These are phyloP conservation scores for Sycobia sp. DNA, from an alignment of 1,140 invertebrate genomes.

Conservation along the genomic window DNA sequence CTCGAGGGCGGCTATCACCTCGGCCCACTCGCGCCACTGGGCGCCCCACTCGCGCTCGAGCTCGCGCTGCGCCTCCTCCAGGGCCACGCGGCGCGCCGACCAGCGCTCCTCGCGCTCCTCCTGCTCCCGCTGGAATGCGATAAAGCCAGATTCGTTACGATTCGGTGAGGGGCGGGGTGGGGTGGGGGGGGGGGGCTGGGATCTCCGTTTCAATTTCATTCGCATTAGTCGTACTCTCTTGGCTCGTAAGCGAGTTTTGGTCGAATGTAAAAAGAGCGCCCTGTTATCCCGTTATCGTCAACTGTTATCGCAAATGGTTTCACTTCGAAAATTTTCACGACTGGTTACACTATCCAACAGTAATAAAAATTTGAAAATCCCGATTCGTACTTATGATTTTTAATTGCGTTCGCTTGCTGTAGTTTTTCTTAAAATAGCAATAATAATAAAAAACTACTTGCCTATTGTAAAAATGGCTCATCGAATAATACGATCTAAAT, in stretches of 20 bases:
- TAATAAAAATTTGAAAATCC: too few relatives aligned
- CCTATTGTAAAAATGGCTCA: too few relatives aligned
- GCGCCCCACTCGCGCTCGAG: conserved; percentile 62
- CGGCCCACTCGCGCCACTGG: conserved; percentile 60
- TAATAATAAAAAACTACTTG: too few relatives aligned
- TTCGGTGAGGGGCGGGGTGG: neutral
- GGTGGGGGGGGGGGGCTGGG: neutral
- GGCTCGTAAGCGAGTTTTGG: neutral
- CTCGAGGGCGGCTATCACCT: conserved; percentile 57
- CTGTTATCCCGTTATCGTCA: too few relatives aligned
- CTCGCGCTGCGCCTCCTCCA: conserved; percentile 62
- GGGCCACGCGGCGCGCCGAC: conserved; percentile 57
- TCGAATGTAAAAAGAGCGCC: too few relatives aligned
- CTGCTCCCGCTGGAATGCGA: conserved; percentile 54
- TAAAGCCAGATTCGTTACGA: neutral
- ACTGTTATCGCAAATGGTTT: too few relatives aligned
- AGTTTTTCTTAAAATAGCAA: too few relatives aligned
- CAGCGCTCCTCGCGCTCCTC: conserved; percentile 63
- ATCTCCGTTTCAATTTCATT: neutral
- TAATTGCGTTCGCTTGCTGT: too few relatives aligned
- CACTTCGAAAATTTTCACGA: too few relatives aligned
- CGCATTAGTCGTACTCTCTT: neutral
- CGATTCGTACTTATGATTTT: too few relatives aligned
- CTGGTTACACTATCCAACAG: too few relatives aligned
- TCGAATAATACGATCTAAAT: too few relatives aligned